Evolutionary conservation across 2,888 invertebrate genomes (phyloP).

Genomic region (Eristalinus aeneus): DNA sequence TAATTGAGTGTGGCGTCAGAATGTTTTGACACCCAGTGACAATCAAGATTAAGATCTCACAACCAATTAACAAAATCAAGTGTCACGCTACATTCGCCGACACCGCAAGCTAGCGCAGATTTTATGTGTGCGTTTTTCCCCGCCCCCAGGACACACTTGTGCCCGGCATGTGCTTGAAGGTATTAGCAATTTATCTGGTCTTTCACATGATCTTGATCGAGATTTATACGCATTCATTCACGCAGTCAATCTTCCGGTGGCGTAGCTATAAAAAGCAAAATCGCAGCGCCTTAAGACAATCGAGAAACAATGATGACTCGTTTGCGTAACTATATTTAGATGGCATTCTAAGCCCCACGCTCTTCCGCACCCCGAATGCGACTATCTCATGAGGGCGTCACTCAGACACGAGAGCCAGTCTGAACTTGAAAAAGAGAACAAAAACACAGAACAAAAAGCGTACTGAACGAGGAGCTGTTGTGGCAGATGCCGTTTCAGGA

Average conservation of each 20-base stretch:
- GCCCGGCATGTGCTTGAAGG: background rate
- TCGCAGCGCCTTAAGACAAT: background rate
- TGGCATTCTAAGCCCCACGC: background rate
- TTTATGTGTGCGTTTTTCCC: background rate
- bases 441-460: background rate
- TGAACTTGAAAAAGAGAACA: background rate
- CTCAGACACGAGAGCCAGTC: background rate
- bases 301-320: background rate
- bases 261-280: conserved; percentile 14
- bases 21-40: conserved; percentile 31
- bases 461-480: background rate
- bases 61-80: conserved; percentile 24
- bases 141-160: too few species aligned
- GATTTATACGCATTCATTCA: conserved; percentile 52
- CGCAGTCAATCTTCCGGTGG: conserved; percentile 23
- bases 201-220: conserved; percentile 64
- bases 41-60: conserved; percentile 30
- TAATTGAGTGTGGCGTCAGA: conserved; percentile 24
- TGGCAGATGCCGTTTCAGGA: background rate
- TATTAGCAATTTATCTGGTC: conserved; percentile 7
- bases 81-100: background rate
- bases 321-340: background rate
- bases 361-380: too few species aligned
- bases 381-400: background rate
- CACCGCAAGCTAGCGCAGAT: background rate